Base-by-base conservation (phyloP, 1,140 invertebrate species). In the Ylistrum balloti region DNA sequence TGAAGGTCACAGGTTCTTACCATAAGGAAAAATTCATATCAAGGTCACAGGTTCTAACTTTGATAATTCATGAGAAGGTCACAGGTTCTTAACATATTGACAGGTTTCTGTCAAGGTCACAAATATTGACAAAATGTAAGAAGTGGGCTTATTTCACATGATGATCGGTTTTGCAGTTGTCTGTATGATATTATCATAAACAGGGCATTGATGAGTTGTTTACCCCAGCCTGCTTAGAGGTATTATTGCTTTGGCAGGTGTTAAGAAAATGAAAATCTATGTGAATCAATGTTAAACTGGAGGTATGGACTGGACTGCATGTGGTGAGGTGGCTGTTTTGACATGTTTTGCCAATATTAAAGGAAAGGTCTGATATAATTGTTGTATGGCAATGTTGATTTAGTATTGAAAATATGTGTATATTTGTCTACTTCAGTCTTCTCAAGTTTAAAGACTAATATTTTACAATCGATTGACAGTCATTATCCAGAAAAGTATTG, bases 371-470 rank as follows among this genome's bases (percentile, higher is more conserved):
- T 28, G 56, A 28, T 74, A 74, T 1, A 9, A 28, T n/a, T 74
- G 56, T 28, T 0, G 22, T 74, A 74, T 74, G 56, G n/a, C n/a
- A 74, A 74, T 74, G 56, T 74, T 74, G 56, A 74, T 74, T n/a
- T n/a, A 74, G 56, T 28, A 74, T 74, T 74, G 56, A 74, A 74
- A 74, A 28, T 74, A 11, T 74, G 56, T 74, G 56, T 74, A 45
- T 45, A 17, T 45, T 45, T 45, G 41, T 45, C 41, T 45, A 28
- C 56, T 74, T 74, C 56, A 74, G 28, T 74, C n/a, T 74, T 74
- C 56, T 74, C 56, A 74, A 28, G 56, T 74, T n/a, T 74, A 74
- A 74, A 74, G 56, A 74, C 9, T 28, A 74, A 9, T n/a, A 74
- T 74, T 74, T n/a, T 74, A n/a, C 22, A 9, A 74, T 74, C 28